Evolutionary conservation across 2,113 vertebrate species (phyloP).

Genomic region (Loxodonta africana): DNA sequence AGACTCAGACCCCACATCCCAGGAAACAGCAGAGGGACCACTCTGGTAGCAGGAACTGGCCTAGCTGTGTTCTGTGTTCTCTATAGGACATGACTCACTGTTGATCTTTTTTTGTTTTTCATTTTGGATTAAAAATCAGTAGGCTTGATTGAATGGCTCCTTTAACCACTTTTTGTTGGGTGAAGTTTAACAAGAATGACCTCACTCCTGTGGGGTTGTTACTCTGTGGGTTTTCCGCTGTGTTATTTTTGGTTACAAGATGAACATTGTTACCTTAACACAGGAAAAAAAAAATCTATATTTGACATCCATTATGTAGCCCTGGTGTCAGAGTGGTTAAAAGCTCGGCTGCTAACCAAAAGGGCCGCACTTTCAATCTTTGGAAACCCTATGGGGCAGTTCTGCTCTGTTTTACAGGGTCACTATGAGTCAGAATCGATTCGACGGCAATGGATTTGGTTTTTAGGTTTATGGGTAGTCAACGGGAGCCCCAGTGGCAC

Average conservation of each 20-base stretch:
- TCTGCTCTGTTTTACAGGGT: too few relatives aligned
- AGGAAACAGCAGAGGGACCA: background rate
- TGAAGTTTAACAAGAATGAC: background rate
- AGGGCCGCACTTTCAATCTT: too few relatives aligned
- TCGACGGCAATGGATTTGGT: too few relatives aligned
- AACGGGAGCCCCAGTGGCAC: too few relatives aligned
- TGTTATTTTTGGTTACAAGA: background rate
- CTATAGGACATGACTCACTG: background rate
- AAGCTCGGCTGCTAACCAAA: too few relatives aligned
- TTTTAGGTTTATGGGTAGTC: too few relatives aligned
- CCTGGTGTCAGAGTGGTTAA: too few relatives aligned
- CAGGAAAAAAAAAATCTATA: background rate
- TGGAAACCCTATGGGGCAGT: too few relatives aligned
- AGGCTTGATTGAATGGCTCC: background rate
- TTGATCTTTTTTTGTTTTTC: background rate
- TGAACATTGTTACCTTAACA: background rate
- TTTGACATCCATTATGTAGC: background rate
- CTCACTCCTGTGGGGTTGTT: background rate
- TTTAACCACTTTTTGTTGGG: background rate
- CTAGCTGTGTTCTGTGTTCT: background rate
- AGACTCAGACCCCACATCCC: background rate
- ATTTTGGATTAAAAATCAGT: background rate
- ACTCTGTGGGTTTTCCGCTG: background rate
- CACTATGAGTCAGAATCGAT: too few relatives aligned
- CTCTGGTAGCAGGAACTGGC: too few relatives aligned